Conservation (phyloP, 2,797 vertebrate species). For the Remorina albescens region DNA sequence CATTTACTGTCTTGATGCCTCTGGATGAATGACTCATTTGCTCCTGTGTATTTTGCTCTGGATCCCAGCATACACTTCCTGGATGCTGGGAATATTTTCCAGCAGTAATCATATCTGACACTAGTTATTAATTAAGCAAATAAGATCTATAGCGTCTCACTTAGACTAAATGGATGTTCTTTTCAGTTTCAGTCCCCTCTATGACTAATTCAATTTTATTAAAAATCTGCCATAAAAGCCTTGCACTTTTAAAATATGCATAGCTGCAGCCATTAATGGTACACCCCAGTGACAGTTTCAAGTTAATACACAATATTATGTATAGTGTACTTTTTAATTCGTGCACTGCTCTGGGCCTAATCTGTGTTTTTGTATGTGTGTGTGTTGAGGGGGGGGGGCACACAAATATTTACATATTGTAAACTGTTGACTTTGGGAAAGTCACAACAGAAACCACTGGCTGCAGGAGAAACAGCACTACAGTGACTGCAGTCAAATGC, state of each 20-base stretch:
- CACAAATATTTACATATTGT: constrained; percentile 59
- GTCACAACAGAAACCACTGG: constrained; percentile 39
- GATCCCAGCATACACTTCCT: constrained; percentile 28
- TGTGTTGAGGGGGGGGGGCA: neutral
- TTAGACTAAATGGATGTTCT: constrained; percentile 26
- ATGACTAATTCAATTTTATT: neutral
- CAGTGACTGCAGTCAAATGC: constrained; percentile 3
- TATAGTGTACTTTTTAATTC: constrained; percentile 20
- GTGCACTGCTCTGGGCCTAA: constrained; percentile 19
- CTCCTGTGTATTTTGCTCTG: constrained; percentile 22
- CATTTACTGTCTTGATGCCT: constrained; percentile 12
- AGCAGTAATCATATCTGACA: constrained; percentile 31
- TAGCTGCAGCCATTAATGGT: constrained; percentile 15
- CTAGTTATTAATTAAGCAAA: constrained; percentile 41
- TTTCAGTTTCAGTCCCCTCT: constrained; percentile 4
- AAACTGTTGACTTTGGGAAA: constrained; percentile 62
- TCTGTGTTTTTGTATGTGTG: too few relatives aligned
- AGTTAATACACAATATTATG: constrained; percentile 22
- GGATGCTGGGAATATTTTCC: constrained; percentile 24
- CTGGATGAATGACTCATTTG: constrained; percentile 12
- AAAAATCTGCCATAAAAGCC: constrained; percentile 22
- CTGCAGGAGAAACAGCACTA: constrained; percentile 7
- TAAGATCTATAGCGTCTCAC: constrained; percentile 16
- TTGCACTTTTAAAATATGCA: constrained; percentile 8
- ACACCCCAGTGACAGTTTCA: constrained; percentile 15